A percentile compares a stretch with the other conserved stretches of the same genome.
These are phyloP conservation scores for Eupithecia vulgata DNA, from an alignment of 2,888 invertebrate genomes.

Conservation along the genomic window DNA sequence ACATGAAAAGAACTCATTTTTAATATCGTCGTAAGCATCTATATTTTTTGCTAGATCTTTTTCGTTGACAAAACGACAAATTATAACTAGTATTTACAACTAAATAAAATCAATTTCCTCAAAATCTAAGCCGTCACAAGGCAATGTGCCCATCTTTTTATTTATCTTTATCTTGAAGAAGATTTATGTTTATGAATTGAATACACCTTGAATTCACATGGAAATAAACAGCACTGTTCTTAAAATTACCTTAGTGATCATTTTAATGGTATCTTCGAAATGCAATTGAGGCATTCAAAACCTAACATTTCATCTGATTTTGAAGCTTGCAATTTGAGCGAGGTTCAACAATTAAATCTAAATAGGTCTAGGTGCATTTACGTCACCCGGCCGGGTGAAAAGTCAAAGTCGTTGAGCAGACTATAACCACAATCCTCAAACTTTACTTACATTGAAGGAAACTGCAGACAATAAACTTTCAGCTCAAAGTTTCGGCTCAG, in stretches of 20 bases:
- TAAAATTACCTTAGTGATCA: not conserved
- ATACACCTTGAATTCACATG: not conserved
- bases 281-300: not conserved
- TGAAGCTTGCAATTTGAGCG: conserved; percentile 1
- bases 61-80: no score
- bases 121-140: no score
- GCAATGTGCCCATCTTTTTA: not conserved
- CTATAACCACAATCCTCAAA: conserved; percentile 34
- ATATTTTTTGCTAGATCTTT: not conserved
- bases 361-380: not conserved
- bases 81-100: no score
- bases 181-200: not conserved
- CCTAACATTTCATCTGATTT: not conserved
- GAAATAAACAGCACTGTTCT: not conserved
- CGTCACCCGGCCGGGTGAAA: conserved; percentile 6
- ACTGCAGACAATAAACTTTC: conserved; percentile 22
- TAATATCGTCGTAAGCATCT: not conserved
- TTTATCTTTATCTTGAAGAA: not conserved
- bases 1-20: not conserved
- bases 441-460: conserved; percentile 14
- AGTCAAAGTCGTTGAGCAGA: conserved; percentile 29
- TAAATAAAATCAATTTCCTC: no score
- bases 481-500: no score
- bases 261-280: not conserved
- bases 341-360: conserved; percentile 1